Evolutionary conservation across 2,113 vertebrate genomes (phyloP), one percentile per base, ranked within the genome.

Genomic region (Trogon surrucura): DNA sequence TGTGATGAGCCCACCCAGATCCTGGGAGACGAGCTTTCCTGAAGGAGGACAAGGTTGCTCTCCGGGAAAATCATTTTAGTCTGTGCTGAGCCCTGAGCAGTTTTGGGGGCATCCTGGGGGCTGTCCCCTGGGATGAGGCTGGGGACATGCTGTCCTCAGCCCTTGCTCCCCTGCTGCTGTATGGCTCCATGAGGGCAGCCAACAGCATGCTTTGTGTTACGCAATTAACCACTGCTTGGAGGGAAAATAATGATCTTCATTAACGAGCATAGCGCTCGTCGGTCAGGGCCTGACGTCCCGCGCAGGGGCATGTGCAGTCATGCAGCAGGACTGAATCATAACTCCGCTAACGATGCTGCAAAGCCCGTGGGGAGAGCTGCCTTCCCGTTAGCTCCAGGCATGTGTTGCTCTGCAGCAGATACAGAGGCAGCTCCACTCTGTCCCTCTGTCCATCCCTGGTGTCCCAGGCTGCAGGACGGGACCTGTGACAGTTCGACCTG

Each of bases 401-500:
- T 4, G 2, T 11, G 62, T 66, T 72, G 78, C 78, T n/a, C 69
- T 1, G 20, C 85, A 4, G 79, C 87, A 34, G 5, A 8, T 26
- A 64, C 10, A 0, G 62, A 23, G 71, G 56, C 47, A 64, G 47
- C 3, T n/a, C 53, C 8, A 2, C 41, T 41, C 41, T 41, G 41
- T 0, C 5, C 45, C 36, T 51, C 34, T 1, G 0, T 32, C 69
- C 54, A 47, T 27, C 9, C 41, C 27, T 9, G 0, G 0, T 27
- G n/a, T 32, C 60, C 54, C 0, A 4, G 4, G 16, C 56, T 62
- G 36, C 0, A 5, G 34, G 21, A 58, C 5, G 8, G 45, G 19
- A 3, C 11, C 23, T 23, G 69, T 3, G 3, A 12, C 58, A 30
- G 56, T 54, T 25, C 69, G 45, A 9, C 48, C 34, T 26, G n/a